Percentiles rank a stretch among this genome's conserved stretches.
Conservation (phyloP, 2,888 invertebrate genomes). For the Meiosimyza platycephala region DNA sequence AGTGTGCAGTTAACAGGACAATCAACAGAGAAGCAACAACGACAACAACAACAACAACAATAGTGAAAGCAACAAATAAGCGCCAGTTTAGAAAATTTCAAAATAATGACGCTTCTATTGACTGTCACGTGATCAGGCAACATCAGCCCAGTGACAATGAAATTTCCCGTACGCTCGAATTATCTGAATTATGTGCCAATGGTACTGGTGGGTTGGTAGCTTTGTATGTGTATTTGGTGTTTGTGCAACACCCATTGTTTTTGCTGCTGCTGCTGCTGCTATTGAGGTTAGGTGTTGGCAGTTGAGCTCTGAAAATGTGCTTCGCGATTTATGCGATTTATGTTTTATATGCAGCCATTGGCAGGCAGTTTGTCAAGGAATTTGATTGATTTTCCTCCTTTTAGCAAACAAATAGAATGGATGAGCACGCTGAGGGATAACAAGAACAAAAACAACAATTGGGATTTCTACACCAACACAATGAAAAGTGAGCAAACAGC, state of each 20-base stretch:
- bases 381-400: constrained; percentile 37
- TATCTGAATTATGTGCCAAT: constrained; percentile 31
- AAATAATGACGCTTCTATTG: constrained; percentile 22
- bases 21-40: not conserved
- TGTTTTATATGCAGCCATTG: constrained; percentile 31
- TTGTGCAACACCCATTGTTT: not conserved
- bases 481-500: too few relatives aligned
- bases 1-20: too few relatives aligned
- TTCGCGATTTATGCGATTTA: constrained; percentile 39
- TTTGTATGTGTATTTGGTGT: not conserved
- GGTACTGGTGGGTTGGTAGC: not conserved
- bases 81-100: constrained; percentile 7
- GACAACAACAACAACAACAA: not conserved
- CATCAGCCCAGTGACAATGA: not conserved
- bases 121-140: constrained; percentile 9
- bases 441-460: not conserved
- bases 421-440: not conserved
- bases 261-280: not conserved
- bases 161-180: constrained; percentile 19
- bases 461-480: too few relatives aligned
- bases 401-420: not conserved
- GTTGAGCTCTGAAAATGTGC: not conserved
- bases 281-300: not conserved
- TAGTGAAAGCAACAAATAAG: not conserved
- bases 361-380: constrained; percentile 41